These are phyloP conservation scores for Microcebus ravelobensis DNA, from an alignment of 2,113 vertebrate species.

Conservation along the genomic window DNA sequence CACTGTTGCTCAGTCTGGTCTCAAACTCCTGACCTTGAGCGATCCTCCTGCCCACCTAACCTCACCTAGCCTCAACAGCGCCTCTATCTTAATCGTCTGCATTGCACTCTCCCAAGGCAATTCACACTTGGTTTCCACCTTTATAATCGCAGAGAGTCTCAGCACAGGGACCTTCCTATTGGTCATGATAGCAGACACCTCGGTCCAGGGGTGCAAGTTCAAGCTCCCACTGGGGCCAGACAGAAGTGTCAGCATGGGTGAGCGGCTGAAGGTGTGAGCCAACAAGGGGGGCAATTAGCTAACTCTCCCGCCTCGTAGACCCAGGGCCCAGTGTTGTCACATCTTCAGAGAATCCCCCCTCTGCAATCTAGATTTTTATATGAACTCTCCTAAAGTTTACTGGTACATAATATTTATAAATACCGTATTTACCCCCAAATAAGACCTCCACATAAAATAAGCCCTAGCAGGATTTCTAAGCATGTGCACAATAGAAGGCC, in stretches of 20 bases:
- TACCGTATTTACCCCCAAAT: too few species aligned
- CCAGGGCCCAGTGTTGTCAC: accelerated
- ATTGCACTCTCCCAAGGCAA: background rate
- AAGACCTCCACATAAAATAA: too few species aligned
- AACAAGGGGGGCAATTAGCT: background rate
- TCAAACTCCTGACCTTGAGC: too few species aligned
- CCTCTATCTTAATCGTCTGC: background rate
- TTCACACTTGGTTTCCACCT: background rate
- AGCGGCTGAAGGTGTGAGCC: accelerated
- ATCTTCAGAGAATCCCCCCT: background rate
- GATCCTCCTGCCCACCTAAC: too few species aligned
- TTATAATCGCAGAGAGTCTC: background rate
- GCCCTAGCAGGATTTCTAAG: too few species aligned
- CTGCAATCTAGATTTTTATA: background rate
- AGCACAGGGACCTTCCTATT: background rate
- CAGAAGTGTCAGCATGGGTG: background rate
- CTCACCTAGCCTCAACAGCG: background rate
- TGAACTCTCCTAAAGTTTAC: background rate
- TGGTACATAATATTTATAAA: too few species aligned
- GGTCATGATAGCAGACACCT: background rate
- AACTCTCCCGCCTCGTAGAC: background rate
- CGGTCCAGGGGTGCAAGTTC: background rate
- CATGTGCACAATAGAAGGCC: too few species aligned
- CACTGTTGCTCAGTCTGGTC: too few species aligned
- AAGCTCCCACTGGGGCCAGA: too few species aligned